Evolutionary conservation across 2,888 invertebrate species (phyloP), one percentile per base, ranked within the genome.

Genomic region (Phasia obesa): DNA sequence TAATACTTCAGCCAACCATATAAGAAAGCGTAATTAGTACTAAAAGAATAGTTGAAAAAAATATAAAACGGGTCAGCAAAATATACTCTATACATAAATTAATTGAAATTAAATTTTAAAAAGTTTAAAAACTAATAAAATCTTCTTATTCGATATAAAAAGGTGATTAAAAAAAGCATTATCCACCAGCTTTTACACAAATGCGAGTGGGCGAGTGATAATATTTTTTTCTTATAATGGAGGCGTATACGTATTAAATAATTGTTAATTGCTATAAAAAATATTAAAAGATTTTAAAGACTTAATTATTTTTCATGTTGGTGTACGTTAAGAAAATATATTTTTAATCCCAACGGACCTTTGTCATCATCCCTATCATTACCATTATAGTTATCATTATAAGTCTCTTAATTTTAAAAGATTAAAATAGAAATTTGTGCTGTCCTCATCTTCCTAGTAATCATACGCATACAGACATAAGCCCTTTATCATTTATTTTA

Each of bases 11-110:
- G 53, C 23, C 35, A 71, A 78, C 42, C 64, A 31, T 67, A 71
- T 57, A 49, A 27, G 53, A 55, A 74, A 71, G 70, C 83, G 80
- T 80, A 71, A 76, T 62, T 80, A 73, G 60, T 42, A 27, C 17
- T 4, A 44, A 60, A 42, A 31, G 19, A 47, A 38, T 21, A 25
- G 23, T 21, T 42, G 65, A 65, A 31, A 35, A 25, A 23, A 38
- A 7, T 4, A 47, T 4, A 64, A 75, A 75, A 67, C 74, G 74
- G 74, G 74, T 75, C 74, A 75, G 57, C 47, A 25, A 55, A 75
- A 57, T 75, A 75, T 65, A 75, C 31, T 67, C 57, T 23, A 47
- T 35, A 75, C 15, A 75, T 19, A 38, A 65, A 75, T 75, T 59
- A 49, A 49, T 65, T 75, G 11, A 38, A 49, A 5, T 57, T 53